phyloP scores from a whole-genome alignment of 37 sponge, comb jelly and placozoan genomes.

The Haliclona indistincta region DNA sequence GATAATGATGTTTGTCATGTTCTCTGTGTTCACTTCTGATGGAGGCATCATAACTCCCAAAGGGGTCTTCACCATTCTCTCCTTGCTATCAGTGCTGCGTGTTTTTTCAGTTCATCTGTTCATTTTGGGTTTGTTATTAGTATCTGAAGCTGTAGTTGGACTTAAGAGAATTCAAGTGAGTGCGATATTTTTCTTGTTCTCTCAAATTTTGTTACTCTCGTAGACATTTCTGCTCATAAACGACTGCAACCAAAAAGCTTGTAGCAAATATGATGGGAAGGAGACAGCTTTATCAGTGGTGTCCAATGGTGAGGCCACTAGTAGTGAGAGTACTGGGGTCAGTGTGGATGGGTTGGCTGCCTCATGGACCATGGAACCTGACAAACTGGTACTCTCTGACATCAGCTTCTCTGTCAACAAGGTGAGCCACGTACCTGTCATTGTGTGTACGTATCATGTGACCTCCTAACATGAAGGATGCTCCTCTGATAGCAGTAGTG shows the following conservation, averaged over 20 bases:
- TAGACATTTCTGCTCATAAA: neutral
- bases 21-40: neutral
- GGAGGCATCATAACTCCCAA: slow-evolving; percentile 33
- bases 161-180: slow-evolving; percentile 43
- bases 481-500: slow-evolving; percentile 56
- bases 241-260: neutral
- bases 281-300: too few species aligned
- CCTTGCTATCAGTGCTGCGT: neutral
- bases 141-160: slow-evolving; percentile 34
- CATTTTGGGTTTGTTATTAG: neutral
- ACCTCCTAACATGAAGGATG: neutral
- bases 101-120: neutral
- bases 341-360: slow-evolving; percentile 6
- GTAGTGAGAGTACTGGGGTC: neutral
- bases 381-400: slow-evolving; percentile 32
- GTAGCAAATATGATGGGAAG: too few species aligned
- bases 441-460: neutral
- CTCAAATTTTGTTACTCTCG: neutral
- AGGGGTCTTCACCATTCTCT: slow-evolving; percentile 32
- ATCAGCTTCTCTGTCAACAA: slow-evolving; percentile 40
- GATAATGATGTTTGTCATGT: slow-evolving; percentile 8
- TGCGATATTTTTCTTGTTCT: too few species aligned
- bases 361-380: slow-evolving; percentile 33
- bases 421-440: neutral
- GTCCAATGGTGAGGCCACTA: neutral